phyloP scores from a whole-genome alignment of 2,113 vertebrate genomes.

The Alectura lathami region DNA sequence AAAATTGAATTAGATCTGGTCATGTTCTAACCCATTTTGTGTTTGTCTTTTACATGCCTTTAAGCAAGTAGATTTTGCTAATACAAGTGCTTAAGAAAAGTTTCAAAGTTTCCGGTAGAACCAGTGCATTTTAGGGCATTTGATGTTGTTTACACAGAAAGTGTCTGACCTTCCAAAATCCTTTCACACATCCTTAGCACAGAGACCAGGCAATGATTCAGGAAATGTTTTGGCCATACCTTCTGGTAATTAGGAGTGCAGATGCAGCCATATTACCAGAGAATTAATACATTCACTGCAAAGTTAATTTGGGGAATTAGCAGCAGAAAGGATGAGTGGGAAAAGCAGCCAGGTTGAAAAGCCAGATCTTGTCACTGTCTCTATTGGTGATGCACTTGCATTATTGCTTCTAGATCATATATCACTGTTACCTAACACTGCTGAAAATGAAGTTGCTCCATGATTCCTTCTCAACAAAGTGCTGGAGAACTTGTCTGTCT shows the following conservation, averaged over 20 bases:
- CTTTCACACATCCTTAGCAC: not conserved
- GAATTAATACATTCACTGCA: not conserved
- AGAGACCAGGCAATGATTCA: not conserved
- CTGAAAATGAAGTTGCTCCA: not conserved
- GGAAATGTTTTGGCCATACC: constrained; percentile 22
- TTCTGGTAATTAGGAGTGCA: constrained; percentile 16
- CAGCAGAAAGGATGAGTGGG: not conserved
- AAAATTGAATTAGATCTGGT: constrained; percentile 1
- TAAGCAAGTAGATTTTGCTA: constrained; percentile 32
- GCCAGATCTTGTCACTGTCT: not conserved
- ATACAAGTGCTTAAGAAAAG: not conserved
- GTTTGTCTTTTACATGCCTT: constrained; percentile 6
- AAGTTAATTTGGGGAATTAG: constrained; percentile 26
- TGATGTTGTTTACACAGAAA: not conserved
- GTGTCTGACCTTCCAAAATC: constrained; percentile 40
- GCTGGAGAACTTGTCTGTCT: not conserved
- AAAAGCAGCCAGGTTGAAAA: constrained; percentile 27
- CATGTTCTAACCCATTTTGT: not conserved
- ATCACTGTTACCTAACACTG: not conserved
- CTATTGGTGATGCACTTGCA: not conserved
- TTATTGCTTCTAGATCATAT: not conserved
- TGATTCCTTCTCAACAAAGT: not conserved
- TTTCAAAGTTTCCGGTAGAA: not conserved
- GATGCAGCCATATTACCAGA: constrained; percentile 27
- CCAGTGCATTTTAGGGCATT: not conserved